Percentiles rank a stretch among this genome's conserved stretches.
Evolutionary conservation across 2,888 invertebrate genomes (phyloP).

Genomic region (Tachina fera): DNA sequence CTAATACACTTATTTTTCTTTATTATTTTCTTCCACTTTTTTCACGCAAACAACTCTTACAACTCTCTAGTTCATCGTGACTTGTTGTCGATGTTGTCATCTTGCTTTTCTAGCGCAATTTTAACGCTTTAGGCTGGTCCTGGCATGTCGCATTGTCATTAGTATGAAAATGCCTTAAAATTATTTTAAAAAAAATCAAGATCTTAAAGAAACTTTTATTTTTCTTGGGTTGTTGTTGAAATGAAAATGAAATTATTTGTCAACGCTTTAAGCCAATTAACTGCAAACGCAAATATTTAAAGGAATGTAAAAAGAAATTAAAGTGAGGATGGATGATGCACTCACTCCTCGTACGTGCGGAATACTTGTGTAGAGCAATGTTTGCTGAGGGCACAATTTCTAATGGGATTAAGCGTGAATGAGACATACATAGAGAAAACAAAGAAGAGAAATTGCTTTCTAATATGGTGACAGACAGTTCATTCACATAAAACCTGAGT

Average conservation of each 20-base stretch:
- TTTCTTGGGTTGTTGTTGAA: conserved; percentile 34
- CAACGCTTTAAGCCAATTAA: conserved; percentile 45
- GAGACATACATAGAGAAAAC: not conserved
- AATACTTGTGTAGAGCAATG: conserved; percentile 4
- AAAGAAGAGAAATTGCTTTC: conserved; percentile 42
- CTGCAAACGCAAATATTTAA: conserved; percentile 22
- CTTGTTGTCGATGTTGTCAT: not conserved
- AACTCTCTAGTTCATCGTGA: conserved; percentile 8
- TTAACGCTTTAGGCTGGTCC: conserved; percentile 58
- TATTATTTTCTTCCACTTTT: conserved; percentile 5
- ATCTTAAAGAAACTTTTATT: conserved; percentile 33
- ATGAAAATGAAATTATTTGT: conserved; percentile 60
- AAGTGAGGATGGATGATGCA: not conserved
- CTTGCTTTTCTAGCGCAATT: conserved; percentile 15
- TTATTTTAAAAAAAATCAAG: conserved; percentile 31
- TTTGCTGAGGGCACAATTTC: conserved; percentile 40
- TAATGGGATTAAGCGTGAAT: conserved; percentile 40
- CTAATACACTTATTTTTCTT: not conserved
- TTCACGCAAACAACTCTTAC: conserved; percentile 32
- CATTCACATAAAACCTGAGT: not conserved
- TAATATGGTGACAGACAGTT: conserved; percentile 15
- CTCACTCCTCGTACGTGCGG: no score
- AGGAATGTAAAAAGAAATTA: conserved; percentile 20
- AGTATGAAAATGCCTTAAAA: conserved; percentile 55
- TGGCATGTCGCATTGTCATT: conserved; percentile 68